Evolutionary conservation across 2,797 vertebrate species (phyloP), one percentile per base, ranked within the genome.

Genomic region (Lacerta viridis): DNA sequence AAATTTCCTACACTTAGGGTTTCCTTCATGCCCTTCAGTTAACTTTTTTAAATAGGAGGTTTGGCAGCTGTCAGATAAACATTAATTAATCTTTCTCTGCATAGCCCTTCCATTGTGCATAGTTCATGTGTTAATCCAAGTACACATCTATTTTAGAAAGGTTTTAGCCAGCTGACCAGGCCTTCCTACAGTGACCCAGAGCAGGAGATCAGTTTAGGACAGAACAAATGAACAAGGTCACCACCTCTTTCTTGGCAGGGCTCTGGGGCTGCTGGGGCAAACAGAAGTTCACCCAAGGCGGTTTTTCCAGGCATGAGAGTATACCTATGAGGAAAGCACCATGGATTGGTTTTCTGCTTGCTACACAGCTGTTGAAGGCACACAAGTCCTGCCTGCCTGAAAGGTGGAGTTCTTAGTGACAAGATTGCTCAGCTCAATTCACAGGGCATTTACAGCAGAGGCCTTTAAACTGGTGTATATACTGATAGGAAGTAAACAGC

Each of bases 1-100:
- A 94, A 94, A 95, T 96, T 94, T 95, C 87, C 36, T 79, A 92
- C 89, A 80, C 80, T 93, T 90, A 91, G 64, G 64, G 84, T 94
- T 93, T 88, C 80, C 69, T 91, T 92, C 85, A 83, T 92, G 91
- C 0, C 0, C 93, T 92, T 91, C 88, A 7, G 64, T 84, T 93
- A 92, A 84, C 69, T 89, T 88, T 85, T 84, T 90, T 91, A 88
- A 59, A 66, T 72, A 85, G 86, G 78, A 87, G 90, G 80, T 91
- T 92, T 91, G 91, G 87, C 64, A 89, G 88, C 85, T 75, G 88
- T 69, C 0, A 1, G 88, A 90, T 90, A 84, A 89, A 84, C 64
- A 5, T 80, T 92, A 93, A 87, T 6, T 1, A 43, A 83, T 88
- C 55, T 91, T 94, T 90, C 86, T 93, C 87, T 84, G 72, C 81